Evolutionary conservation across 2,888 invertebrate species (phyloP), one percentile per base, ranked within the genome.

Genomic region (Polietes domitor): DNA sequence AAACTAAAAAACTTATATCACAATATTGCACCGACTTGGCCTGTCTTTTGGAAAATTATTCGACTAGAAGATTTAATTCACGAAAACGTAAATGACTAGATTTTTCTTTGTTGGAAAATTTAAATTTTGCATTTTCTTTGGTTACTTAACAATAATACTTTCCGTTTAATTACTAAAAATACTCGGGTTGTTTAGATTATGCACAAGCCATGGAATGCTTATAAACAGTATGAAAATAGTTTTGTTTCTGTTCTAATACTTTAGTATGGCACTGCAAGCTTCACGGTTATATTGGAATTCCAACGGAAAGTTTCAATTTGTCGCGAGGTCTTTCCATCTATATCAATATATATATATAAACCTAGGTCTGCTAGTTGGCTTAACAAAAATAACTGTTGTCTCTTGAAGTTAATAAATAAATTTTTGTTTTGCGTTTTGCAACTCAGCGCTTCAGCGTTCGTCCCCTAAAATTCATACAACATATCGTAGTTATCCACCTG

Each of bases 11-110:
- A 85, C 88, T 89, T 91, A 89, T 91, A 91, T 91, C 91, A 91
- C 91, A 91, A 89, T 91, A 91, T 91, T 91, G 91, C 91, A 91
- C 91, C 89, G 68, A 88, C 88, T 86, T 90, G 91, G 91, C 91
- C 91, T 91, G 88, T 75, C 80, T 63, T 41, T 50, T 73, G 65
- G 72, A 77, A 68, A 21, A 72, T 24, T 19, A 73, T 80, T 83
- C 74, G 53, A 78, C 70, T 81, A 82, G 28, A 61, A 12, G 26
- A 24, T 24, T 71, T 77, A 50, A 72, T 24, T 74, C 9, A 1
- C 6, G 50, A 50, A 55, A 41, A 55, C n/a, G 19, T 65, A 77
- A 77, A 75, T 72, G 70, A 80, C 75, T 83, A 80, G 75, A 76
- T 19, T 61, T 85, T 78, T 4, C 50, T 72, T 55, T 63, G 37